Base-by-base conservation (phyloP, 2,888 invertebrate genomes). In the Caenorhabditis virilis region DNA sequence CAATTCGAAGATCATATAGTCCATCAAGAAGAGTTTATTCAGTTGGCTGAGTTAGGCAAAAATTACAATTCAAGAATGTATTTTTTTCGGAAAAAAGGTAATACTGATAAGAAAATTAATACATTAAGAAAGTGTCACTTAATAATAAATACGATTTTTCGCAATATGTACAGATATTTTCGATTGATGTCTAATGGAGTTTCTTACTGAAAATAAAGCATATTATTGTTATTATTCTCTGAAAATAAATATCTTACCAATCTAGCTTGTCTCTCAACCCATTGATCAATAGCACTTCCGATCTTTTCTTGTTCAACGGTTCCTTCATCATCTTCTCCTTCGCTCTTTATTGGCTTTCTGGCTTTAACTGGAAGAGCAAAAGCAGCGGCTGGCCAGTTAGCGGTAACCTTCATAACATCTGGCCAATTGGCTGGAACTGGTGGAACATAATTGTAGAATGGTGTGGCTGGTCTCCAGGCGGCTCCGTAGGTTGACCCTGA, bases 391-490 rank as follows among this genome's bases (percentile, higher is more conserved):
- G 78, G 78, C 75, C 78, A 78, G 61, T 69, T 69, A 51, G 76
- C 76, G 58, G 76, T 73, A 58, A 75, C 63, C 52, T 70, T 57
- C 54, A 63, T 55, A 27, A 73, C 72, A 53, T 75, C 35, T 25
- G 76, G 78, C 82, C 82, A 82, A 72, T 82, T 82, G 57, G 80
- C 77, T 30, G 82, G 82, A 47, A 81, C 76, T 30, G 82, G 82
- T 26, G 82, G 82, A 18, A 80, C 80, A 72, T 83, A 83, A 73
- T 80, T 80, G 77, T 78, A 83, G 76, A 83, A 82, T 52, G 82
- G 82, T 18, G 80, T 74, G 30, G 80, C 78, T 49, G 82, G 82
- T 42, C 82, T 64, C 80, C 80, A 80, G 15, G 77, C 76, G 30
- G 82, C 79, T 58, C 82, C 82, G 64, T 81, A 80, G 33, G 82